A percentile compares a stretch with the other conserved stretches of the same genome.
These are phyloP conservation scores for Drosophila pegasa DNA, from an alignment of 2,888 invertebrate genomes.

Conservation along the genomic window DNA sequence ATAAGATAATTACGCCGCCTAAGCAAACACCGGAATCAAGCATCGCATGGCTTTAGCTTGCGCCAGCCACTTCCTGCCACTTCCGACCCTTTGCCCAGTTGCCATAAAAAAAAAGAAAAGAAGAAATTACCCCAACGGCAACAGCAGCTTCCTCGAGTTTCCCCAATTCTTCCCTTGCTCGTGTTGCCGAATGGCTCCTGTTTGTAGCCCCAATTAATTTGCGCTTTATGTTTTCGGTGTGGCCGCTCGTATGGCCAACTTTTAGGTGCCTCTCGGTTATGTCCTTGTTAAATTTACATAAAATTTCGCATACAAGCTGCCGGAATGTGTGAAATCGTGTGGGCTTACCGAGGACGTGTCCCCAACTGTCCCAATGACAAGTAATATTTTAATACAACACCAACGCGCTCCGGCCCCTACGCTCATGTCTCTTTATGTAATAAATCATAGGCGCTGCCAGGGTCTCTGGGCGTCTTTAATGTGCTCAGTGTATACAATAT, in stretches of 20 bases:
- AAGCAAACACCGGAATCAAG: slow-evolving; percentile 59
- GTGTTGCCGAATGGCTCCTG: slow-evolving; percentile 22
- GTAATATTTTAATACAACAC: slow-evolving; percentile 25
- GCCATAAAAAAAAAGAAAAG: slow-evolving; percentile 25
- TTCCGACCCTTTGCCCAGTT: slow-evolving; percentile 69
- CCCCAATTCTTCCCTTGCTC: neutral
- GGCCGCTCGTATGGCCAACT: slow-evolving; percentile 50
- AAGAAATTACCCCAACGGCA: slow-evolving; percentile 37
- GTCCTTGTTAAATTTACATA: slow-evolving; percentile 76
- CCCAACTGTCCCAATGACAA: slow-evolving; percentile 17
- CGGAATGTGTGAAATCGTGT: slow-evolving; percentile 45
- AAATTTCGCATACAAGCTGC: slow-evolving; percentile 35
- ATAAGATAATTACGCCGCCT: slow-evolving; percentile 54
- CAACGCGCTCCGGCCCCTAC: neutral
- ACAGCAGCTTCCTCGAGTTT: slow-evolving; percentile 43
- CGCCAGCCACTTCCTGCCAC: slow-evolving; percentile 55
- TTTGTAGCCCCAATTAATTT: slow-evolving; percentile 73
- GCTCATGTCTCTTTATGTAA: slow-evolving; percentile 30
- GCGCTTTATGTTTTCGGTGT: slow-evolving; percentile 68
- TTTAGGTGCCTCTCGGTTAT: slow-evolving; percentile 54
- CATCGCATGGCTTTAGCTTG: slow-evolving; percentile 35
- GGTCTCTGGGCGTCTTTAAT: slow-evolving; percentile 12
- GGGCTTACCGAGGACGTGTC: slow-evolving; percentile 13
- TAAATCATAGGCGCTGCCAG: slow-evolving; percentile 61
- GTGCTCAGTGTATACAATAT: slow-evolving; percentile 62